Evolutionary conservation across 2,797 vertebrate genomes (phyloP), one percentile per base, ranked within the genome.

Genomic region (Enteromius argenteus): DNA sequence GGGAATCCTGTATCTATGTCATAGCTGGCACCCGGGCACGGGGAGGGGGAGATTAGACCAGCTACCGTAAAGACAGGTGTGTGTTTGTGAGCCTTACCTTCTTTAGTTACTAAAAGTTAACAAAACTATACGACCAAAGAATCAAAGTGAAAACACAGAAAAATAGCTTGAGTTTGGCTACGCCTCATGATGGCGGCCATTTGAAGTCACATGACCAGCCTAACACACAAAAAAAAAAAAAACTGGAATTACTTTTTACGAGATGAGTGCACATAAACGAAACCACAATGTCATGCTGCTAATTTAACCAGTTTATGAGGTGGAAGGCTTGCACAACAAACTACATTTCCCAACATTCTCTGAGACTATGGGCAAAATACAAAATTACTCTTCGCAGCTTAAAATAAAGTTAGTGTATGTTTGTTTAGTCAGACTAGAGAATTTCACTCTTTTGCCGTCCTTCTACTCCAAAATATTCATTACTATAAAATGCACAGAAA

Each of bases 1-100:
- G 86, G 86, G 83, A 85, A 80, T 86, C 80, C 86, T 80, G 85
- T 82, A 83, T 72, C 69, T 85, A 58, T 85, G 84, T 87, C 86
- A 86, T 76, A 72, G 68, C 56, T 89, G 88, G 84, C 84, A 76
- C 46, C 2, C 6, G 17, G 60, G 32, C 39, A 64, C 21, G 35
- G 14, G 84, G 73, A 64, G 56, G 27, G 73, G 49, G 72, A 44
- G 37, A 71, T 80, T 71, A 80, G 51, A 69, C 67, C 69, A 67
- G 49, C 78, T 67, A 35, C 11, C 15, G 56, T 72, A 30, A 78
- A 82, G 44, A 44, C 62, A 58, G 72, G 72, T 83, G 62, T 53
- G 37, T 58, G 46, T 49, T 53, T 23, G 42, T 49, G 66, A 58
- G 19, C 15, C 14, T 72, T 10, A 73, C 3, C 68, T 46, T 49